Conservation (phyloP, 2,797 vertebrate species). For the Trichosurus vulpecula region DNA sequence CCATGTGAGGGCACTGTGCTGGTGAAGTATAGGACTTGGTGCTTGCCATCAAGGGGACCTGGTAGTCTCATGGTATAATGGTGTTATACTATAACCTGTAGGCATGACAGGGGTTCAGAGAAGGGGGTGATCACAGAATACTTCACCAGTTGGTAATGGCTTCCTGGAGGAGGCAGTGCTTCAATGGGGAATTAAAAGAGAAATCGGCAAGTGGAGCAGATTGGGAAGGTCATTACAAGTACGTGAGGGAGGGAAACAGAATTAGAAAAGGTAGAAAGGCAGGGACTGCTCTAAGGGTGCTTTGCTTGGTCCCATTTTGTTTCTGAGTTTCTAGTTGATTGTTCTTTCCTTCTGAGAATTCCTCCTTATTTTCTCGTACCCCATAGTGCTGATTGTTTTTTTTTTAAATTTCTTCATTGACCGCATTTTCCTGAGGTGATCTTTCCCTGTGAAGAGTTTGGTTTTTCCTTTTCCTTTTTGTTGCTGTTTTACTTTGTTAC, state of each 20-base stretch:
- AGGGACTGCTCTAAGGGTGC: background rate
- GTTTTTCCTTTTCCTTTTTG: background rate
- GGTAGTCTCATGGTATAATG: background rate
- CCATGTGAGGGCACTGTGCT: background rate
- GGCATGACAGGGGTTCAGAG: background rate
- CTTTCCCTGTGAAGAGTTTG: background rate
- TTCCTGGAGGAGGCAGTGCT: background rate
- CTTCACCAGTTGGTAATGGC: background rate
- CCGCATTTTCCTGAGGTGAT: background rate
- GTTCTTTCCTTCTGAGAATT: background rate
- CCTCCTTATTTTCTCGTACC: background rate
- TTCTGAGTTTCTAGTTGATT: background rate
- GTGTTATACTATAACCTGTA: background rate
- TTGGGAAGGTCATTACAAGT: background rate
- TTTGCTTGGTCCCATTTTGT: background rate
- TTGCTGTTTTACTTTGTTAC: background rate
- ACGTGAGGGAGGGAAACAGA: background rate
- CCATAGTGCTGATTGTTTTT: background rate
- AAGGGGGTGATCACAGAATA: background rate
- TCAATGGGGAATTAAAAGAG: background rate
- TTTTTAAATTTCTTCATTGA: background rate
- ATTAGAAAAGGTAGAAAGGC: background rate
- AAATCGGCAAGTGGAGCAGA: background rate
- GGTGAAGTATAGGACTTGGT: background rate
- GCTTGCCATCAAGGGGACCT: background rate